Percentiles rank a stretch among this genome's conserved stretches.
phyloP scores from a whole-genome alignment of 2,797 vertebrate genomes.

The Schizothorax lantsangensis region DNA sequence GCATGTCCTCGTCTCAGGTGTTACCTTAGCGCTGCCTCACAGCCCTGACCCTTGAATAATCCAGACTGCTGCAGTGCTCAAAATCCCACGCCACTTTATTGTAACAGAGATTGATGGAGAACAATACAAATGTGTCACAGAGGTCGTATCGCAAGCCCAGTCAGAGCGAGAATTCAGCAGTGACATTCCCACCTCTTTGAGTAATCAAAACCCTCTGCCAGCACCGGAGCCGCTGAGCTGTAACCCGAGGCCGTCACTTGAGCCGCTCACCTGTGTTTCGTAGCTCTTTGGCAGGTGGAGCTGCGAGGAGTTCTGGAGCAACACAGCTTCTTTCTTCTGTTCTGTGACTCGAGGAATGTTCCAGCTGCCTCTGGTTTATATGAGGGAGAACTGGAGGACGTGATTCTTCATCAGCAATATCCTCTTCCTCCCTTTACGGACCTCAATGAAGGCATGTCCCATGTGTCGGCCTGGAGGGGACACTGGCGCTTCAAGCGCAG shows the following conservation, averaged over 20 bases:
- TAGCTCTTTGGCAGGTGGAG: slow-evolving; percentile 48
- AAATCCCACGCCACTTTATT: not conserved
- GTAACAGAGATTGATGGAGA: not conserved
- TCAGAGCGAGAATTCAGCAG: slow-evolving; percentile 37
- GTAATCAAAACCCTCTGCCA: slow-evolving; percentile 53
- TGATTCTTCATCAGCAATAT: slow-evolving; percentile 35
- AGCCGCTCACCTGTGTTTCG: slow-evolving; percentile 51
- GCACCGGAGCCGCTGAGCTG: slow-evolving; percentile 53
- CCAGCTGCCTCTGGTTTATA: not conserved
- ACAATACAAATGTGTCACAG: slow-evolving; percentile 12
- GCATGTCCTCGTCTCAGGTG: slow-evolving; percentile 53
- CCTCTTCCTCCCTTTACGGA: slow-evolving; percentile 33
- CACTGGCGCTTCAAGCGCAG: slow-evolving; percentile 62
- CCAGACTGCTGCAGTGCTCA: not conserved
- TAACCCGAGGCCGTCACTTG: slow-evolving; percentile 63
- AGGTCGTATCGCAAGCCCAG: slow-evolving; percentile 18
- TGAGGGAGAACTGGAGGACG: not conserved
- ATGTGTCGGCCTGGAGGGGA: slow-evolving; percentile 62
- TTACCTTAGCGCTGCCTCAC: not conserved
- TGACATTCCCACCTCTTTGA: slow-evolving; percentile 45
- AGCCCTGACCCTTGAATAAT: slow-evolving; percentile 14
- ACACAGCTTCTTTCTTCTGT: slow-evolving; percentile 5
- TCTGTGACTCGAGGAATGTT: not conserved
- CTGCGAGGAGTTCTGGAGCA: slow-evolving; percentile 10
- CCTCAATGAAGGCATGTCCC: slow-evolving; percentile 68